Evolutionary conservation across 1,140 invertebrate genomes (phyloP), one percentile per base, ranked within the genome.

Genomic region (Euwallacea similis): DNA sequence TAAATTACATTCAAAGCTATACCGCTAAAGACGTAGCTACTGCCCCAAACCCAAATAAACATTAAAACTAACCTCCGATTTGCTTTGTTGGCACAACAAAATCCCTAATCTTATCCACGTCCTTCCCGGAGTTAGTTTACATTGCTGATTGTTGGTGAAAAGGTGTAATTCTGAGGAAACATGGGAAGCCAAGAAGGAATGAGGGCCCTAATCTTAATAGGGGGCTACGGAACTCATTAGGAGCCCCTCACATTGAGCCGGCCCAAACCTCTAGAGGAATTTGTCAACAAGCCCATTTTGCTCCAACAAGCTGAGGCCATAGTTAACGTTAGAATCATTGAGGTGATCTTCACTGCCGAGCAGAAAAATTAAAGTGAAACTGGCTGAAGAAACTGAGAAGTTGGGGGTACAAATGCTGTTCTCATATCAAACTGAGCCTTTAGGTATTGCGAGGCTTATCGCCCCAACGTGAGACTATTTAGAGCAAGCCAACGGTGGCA

Each of bases 251-350:
- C 98, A 3, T 86, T 99, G 3, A 98, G 95, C 79, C 88, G 94
- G 55, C 97, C 98, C 7, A 99, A 99, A 79, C 98, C 98, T 7
- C 83, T 99, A 11, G 97, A 99, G 1, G 98, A 99, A 84, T 99
- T 99, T 87, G 97, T 95, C 33, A 99, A 99, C 81, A 99, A 99
- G 85, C 97, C 98, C 2, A 99, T 99, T 87, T 84, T 99, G 58
- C 82, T 98, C 69, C 97, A 99, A 85, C 98, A 99, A 85, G 90
- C 93, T 73, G 93, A 95, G 84, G 94, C 93, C 33, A 82, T 95
- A 54, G 92, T 95, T 53, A 88, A 92, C 81, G 96, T 92, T 64
- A 95, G 95, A 46, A 96, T 98, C 6, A 90, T 87, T 50, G 77
- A 92, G 89, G 90, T 99, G 6, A 93, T 99, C 74, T 83, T 99